phyloP scores from a whole-genome alignment of 2,113 vertebrate genomes.

The Percina caprodes region DNA sequence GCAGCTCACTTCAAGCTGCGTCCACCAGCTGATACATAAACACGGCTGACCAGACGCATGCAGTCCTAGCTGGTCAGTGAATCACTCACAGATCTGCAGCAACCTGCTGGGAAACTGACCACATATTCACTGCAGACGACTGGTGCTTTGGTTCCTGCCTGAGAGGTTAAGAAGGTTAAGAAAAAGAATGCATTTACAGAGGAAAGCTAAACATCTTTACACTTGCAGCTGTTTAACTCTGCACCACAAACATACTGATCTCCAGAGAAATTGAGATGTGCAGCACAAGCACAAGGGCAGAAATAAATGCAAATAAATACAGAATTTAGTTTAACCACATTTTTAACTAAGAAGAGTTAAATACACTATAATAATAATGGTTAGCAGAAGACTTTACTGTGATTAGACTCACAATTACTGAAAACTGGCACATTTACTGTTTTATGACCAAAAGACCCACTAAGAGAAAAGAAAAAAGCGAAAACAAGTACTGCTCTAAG shows the following conservation, averaged over 20 bases:
- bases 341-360: neutral
- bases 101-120: slow-evolving; percentile 11
- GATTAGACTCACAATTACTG: no score
- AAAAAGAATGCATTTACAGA: neutral
- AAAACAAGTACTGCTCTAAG: no score
- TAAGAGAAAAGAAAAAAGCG: no score
- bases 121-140: slow-evolving; percentile 43
- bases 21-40: slow-evolving; percentile 45
- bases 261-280: neutral
- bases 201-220: neutral
- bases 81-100: neutral
- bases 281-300: neutral
- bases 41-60: slow-evolving; percentile 22
- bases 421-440: neutral
- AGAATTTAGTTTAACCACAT: no score
- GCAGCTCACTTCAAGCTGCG: slow-evolving; percentile 49
- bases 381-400: neutral
- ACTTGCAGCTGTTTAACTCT: slow-evolving; percentile 1
- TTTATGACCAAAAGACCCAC: no score
- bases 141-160: neutral
- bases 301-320: neutral
- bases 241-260: neutral
- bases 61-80: slow-evolving; percentile 24
- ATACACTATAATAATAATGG: neutral
- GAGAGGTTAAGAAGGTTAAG: slow-evolving; percentile 38